A percentile compares a stretch with the other conserved stretches of the same genome.
phyloP scores from a whole-genome alignment of 1,140 invertebrate species.

The Rhopalosiphum padi region DNA sequence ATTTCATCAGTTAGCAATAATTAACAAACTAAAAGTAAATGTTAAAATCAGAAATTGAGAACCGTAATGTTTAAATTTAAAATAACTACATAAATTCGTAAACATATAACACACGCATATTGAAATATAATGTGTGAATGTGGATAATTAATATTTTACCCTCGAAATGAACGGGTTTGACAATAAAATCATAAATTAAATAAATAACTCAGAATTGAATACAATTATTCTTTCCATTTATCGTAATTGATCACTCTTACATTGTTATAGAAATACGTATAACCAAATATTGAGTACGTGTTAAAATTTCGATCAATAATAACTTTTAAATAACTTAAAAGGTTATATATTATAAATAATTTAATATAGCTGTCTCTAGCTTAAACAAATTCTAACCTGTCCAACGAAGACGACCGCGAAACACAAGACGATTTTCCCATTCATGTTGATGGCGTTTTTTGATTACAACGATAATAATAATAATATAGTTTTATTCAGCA shows the following conservation, averaged over 20 bases:
- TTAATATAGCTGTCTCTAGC: background rate
- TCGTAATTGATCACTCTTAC: no score
- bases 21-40: background rate
- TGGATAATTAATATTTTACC: background rate
- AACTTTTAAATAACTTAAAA: background rate
- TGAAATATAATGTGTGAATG: background rate
- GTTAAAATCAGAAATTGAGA: background rate
- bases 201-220: background rate
- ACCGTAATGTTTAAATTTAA: background rate
- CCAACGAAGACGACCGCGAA: constrained; percentile 27
- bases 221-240: background rate
- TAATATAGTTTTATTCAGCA: background rate
- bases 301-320: background rate
- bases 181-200: background rate
- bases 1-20: background rate
- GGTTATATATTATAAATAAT: background rate
- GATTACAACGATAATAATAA: background rate
- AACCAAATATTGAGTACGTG: background rate
- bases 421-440: constrained; percentile 42
- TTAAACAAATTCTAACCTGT: constrained; percentile 30
- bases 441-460: background rate
- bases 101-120: background rate
- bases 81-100: background rate
- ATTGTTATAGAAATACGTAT: background rate
- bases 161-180: background rate